phyloP scores from a whole-genome alignment of 2,888 invertebrate genomes.

The Kryphioiulus occultus region DNA sequence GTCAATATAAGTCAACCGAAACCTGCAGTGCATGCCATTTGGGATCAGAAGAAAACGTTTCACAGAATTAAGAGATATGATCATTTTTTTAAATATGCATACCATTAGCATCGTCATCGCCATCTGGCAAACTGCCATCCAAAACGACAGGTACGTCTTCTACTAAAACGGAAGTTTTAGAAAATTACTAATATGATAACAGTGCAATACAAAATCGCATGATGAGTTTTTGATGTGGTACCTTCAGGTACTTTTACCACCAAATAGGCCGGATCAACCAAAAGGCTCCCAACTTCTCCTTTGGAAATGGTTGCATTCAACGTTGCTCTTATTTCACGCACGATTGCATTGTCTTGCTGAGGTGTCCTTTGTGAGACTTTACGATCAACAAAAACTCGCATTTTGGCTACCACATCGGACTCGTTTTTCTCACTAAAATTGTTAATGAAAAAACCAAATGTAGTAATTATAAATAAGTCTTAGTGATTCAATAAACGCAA shows the following conservation, averaged over 20 bases:
- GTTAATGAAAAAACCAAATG: background rate
- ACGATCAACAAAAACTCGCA: slow-evolving; percentile 76
- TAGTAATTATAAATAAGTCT: background rate
- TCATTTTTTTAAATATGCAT: background rate
- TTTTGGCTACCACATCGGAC: slow-evolving; percentile 71
- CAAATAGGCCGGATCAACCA: slow-evolving; percentile 81
- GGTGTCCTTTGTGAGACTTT: background rate
- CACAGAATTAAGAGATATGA: too few relatives aligned
- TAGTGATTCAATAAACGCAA: too few relatives aligned
- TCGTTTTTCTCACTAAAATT: slow-evolving; percentile 69
- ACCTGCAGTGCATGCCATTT: too few relatives aligned
- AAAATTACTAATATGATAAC: background rate
- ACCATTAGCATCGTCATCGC: background rate
- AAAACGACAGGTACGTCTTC: background rate
- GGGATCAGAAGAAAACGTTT: too few relatives aligned
- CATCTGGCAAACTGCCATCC: background rate
- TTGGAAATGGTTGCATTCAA: slow-evolving; percentile 74
- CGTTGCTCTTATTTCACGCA: slow-evolving; percentile 38
- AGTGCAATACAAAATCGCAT: background rate
- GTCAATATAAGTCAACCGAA: background rate
- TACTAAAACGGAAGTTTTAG: background rate
- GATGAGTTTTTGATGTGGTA: background rate
- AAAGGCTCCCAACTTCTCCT: slow-evolving; percentile 79
- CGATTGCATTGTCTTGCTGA: background rate
- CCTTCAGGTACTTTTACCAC: slow-evolving; percentile 61